phyloP scores from a whole-genome alignment of 2,888 invertebrate species.

The Caenorhabditis panamensis region DNA sequence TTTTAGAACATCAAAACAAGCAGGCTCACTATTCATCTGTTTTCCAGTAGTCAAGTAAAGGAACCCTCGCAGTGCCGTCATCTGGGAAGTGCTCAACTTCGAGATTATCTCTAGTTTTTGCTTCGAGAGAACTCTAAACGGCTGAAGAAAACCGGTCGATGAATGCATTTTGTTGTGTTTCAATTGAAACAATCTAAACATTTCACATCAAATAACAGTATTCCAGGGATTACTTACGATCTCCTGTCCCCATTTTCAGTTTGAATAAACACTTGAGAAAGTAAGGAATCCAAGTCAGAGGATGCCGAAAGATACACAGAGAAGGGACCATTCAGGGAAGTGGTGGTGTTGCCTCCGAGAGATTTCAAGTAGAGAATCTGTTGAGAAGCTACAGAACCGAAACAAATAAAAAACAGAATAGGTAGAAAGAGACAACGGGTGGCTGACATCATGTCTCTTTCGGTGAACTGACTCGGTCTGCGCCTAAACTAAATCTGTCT shows the following conservation, averaged over 20 bases:
- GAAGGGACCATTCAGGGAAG: constrained; percentile 17
- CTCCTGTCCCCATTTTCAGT: not conserved
- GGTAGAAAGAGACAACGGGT: not conserved
- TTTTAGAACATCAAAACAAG: not conserved
- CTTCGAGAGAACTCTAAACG: constrained; percentile 18
- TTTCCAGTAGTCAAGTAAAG: constrained; percentile 27
- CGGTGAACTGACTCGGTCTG: not conserved
- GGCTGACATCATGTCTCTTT: not conserved
- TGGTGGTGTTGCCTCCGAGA: constrained; percentile 4
- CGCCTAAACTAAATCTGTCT: not conserved
- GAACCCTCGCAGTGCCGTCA: constrained; percentile 25
- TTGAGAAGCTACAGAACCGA: not conserved
- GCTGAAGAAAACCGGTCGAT: constrained; percentile 27
- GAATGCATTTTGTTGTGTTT: constrained; percentile 29
- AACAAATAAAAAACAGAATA: not conserved
- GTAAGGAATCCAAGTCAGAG: constrained; percentile 12
- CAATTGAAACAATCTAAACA: constrained; percentile 36
- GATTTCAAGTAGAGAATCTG: constrained; percentile 18
- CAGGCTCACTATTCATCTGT: constrained; percentile 27
- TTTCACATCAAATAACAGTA: not conserved
- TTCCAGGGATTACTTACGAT: constrained; percentile 16
- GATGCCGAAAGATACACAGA: constrained; percentile 31
- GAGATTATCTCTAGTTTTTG: constrained; percentile 10
- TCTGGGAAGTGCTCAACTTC: constrained; percentile 23
- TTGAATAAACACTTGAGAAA: constrained; percentile 16